A percentile compares a stretch with the other conserved stretches of the same genome.
Conservation (phyloP, 2,888 invertebrate genomes). For the Chrysolina americana region DNA sequence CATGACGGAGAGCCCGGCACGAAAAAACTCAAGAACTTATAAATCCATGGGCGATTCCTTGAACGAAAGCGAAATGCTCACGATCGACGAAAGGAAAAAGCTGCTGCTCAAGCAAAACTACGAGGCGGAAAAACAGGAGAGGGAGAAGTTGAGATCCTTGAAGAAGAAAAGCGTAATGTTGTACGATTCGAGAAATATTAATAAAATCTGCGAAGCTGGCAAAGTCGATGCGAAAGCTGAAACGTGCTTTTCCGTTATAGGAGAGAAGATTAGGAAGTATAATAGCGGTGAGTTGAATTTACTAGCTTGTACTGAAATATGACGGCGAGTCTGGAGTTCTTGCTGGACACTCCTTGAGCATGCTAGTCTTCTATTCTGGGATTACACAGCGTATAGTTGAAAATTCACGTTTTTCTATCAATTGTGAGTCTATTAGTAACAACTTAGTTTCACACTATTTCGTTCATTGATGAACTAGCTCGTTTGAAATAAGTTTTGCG, state of each 20-base stretch:
- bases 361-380: too few relatives aligned
- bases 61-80: constrained; percentile 51
- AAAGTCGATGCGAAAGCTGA: constrained; percentile 20
- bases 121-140: constrained; percentile 46
- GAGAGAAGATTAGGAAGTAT: constrained; percentile 44
- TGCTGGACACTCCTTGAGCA: too few relatives aligned
- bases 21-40: constrained; percentile 39
- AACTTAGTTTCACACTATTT: too few relatives aligned
- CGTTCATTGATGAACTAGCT: too few relatives aligned
- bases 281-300: constrained; percentile 41
- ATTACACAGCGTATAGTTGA: too few relatives aligned
- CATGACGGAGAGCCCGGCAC: constrained; percentile 25
- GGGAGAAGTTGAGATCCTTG: constrained; percentile 24
- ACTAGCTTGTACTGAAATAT: too few relatives aligned
- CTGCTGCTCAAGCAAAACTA: constrained; percentile 53
- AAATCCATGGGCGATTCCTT: constrained; percentile 52
- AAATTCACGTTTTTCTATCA: too few relatives aligned
- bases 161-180: constrained; percentile 27
- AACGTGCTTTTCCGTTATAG: constrained; percentile 33
- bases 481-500: too few relatives aligned
- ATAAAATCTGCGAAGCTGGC: constrained; percentile 19
- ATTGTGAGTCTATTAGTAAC: too few relatives aligned
- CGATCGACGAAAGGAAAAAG: constrained; percentile 56
- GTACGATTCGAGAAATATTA: constrained; percentile 12
- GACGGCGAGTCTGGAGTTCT: too few relatives aligned